Evolutionary conservation across 2,888 invertebrate species (phyloP), one percentile per base, ranked within the genome.

Genomic region (Masnerella sp.): DNA sequence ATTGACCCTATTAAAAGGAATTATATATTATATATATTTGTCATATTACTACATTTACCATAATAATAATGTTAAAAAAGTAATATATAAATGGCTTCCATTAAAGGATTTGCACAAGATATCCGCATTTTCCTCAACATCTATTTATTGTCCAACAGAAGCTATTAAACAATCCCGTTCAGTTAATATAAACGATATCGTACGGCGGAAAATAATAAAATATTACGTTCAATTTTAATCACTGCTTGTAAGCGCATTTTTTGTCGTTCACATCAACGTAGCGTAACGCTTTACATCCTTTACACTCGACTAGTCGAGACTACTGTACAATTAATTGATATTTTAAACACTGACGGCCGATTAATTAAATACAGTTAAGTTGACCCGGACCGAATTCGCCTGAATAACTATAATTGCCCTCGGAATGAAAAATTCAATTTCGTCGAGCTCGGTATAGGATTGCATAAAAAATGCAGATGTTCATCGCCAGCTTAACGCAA

Each of bases 291-390:
- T 49, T 47, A 58, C 45, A 43, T 58, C 43, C 43, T 45, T 11
- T 20, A 42, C 17, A 3, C 17, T 11, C 22, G 15, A n/a, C 28
- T 28, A 5, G 4, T 1, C 20, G 1, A n/a, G 38, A 32, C 40
- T 61, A 49, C 38, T 51, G 51, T 42, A 42, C 32, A 42, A 62
- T 62, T 40, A 62, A 62, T 62, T 62, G 49, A 62, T 32, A 51
- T 62, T 51, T 42, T 49, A 51, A 40, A 62, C 32, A 7, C 62
- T 20, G 32, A 18, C 52, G 12, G 17, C 9, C 25, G 43, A 52
- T 43, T 64, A 42, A 64, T 64, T 64, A 52, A 43, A 43, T 64
- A 64, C 62, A 64, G 62, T 64, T 64, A 64, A 30, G 34, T 43
- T 64, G 52, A 64, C 62, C 52, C 42, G 11, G 34, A 22, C 14